These are phyloP conservation scores for Eueremaeus valkanovi DNA, from an alignment of 2,888 invertebrate species.

Conservation along the genomic window DNA sequence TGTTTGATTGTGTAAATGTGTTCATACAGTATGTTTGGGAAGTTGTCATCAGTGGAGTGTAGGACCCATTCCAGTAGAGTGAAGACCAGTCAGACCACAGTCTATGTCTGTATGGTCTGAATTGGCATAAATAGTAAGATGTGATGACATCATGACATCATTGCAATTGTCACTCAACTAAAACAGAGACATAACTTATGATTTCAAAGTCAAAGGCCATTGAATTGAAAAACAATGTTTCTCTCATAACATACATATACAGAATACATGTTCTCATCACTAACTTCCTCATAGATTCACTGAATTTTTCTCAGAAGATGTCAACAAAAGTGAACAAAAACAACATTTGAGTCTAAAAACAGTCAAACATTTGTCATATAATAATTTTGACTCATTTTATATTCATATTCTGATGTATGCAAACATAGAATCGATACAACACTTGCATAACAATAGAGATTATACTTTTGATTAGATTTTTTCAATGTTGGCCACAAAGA, in stretches of 20 bases:
- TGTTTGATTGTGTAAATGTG: background rate
- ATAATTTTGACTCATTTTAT: too few relatives aligned
- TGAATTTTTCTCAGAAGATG: background rate
- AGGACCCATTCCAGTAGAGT: background rate
- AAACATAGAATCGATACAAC: too few relatives aligned
- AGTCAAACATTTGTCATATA: too few relatives aligned
- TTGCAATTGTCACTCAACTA: constrained; percentile 1
- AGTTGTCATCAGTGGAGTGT: constrained; percentile 12
- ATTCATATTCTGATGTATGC: too few relatives aligned
- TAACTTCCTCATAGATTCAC: constrained; percentile 1
- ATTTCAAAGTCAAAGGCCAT: background rate
- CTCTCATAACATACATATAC: background rate
- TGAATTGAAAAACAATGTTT: background rate
- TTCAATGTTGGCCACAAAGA: too few relatives aligned
- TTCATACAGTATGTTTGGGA: background rate
- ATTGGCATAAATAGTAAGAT: too few relatives aligned
- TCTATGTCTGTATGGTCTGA: too few relatives aligned
- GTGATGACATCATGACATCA: constrained; percentile 10
- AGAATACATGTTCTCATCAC: background rate
- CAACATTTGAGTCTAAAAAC: too few relatives aligned
- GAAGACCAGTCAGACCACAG: background rate
- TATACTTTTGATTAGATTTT: too few relatives aligned
- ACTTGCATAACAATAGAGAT: too few relatives aligned
- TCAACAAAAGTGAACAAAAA: too few relatives aligned
- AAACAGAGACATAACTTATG: too few relatives aligned